Evolutionary conservation across 2,888 invertebrate genomes (phyloP).

Genomic region (Laspeyria flexula): DNA sequence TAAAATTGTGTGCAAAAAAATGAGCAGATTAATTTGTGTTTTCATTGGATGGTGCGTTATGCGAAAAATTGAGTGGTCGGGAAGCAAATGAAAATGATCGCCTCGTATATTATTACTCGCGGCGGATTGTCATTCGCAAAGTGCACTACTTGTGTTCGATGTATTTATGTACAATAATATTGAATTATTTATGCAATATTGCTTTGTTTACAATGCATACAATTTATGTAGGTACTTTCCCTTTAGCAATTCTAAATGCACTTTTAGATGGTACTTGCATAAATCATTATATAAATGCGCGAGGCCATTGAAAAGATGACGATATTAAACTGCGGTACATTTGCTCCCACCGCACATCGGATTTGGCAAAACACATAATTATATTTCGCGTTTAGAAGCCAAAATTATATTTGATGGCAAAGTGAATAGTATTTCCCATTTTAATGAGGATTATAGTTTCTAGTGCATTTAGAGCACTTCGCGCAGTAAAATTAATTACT

Average conservation of each 20-base stretch:
- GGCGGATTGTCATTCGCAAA: conserved; percentile 68
- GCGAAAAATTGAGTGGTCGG: conserved; percentile 82
- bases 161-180: conserved; percentile 11
- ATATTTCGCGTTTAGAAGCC: conserved; percentile 76
- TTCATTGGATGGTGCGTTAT: conserved; percentile 82
- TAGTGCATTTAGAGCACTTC: conserved; percentile 83
- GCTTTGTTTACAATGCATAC: conserved; percentile 38
- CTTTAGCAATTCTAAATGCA: conserved; percentile 30
- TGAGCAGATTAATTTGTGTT: conserved; percentile 85
- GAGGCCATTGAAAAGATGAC: conserved; percentile 38
- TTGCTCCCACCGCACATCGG: conserved; percentile 44
- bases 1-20: conserved; percentile 84
- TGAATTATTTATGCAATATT: conserved; percentile 36
- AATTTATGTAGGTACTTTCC: conserved; percentile 25
- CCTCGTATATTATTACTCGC: conserved; percentile 71
- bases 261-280: conserved; percentile 38
- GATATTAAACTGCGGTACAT: conserved; percentile 42
- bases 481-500: conserved; percentile 84
- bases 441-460: conserved; percentile 85
- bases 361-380: conserved; percentile 73
- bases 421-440: conserved; percentile 83
- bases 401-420: conserved; percentile 80
- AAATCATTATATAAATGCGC: conserved; percentile 39
- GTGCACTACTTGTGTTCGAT: conserved; percentile 46
- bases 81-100: conserved; percentile 81